Evolutionary conservation across 2,113 vertebrate genomes (phyloP).

Genomic region (Mesembrinibis cayennensis): DNA sequence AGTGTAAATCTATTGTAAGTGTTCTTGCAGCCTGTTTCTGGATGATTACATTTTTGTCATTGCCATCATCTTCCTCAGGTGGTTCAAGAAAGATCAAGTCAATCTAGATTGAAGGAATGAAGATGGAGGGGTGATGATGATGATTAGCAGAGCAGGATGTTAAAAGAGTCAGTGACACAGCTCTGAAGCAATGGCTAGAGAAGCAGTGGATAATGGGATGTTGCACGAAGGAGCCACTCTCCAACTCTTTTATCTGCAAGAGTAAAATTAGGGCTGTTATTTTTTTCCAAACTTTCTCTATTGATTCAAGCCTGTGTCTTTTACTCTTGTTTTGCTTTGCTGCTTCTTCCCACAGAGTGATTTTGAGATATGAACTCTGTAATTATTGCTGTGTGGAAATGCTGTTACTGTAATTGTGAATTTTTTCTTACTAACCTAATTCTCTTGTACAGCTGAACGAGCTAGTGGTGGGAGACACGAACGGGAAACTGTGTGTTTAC

Average conservation of each 20-base stretch:
- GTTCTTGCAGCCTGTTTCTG: not conserved
- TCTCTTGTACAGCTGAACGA: conserved; percentile 86
- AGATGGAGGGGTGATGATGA: no score
- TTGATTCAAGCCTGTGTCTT: not conserved
- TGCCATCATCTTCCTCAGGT: not conserved
- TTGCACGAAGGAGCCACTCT: not conserved
- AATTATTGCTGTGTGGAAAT: not conserved
- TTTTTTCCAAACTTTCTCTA: not conserved
- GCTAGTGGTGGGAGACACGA: conserved; percentile 94
- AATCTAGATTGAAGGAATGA: not conserved
- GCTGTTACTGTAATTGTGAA: not conserved
- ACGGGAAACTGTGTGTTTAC: conserved; percentile 88
- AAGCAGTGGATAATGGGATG: not conserved
- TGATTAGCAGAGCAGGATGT: not conserved
- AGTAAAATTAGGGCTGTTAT: not conserved
- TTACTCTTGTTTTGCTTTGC: not conserved
- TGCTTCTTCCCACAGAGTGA: not conserved
- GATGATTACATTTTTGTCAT: not conserved
- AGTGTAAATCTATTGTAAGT: not conserved
- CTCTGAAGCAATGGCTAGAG: not conserved
- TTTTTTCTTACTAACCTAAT: not conserved
- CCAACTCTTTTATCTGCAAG: not conserved
- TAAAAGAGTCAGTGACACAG: not conserved
- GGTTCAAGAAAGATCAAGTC: not conserved
- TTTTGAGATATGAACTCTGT: not conserved